These are phyloP conservation scores for Herpetotheres cachinnans DNA, from an alignment of 2,113 vertebrate species.

Conservation along the genomic window DNA sequence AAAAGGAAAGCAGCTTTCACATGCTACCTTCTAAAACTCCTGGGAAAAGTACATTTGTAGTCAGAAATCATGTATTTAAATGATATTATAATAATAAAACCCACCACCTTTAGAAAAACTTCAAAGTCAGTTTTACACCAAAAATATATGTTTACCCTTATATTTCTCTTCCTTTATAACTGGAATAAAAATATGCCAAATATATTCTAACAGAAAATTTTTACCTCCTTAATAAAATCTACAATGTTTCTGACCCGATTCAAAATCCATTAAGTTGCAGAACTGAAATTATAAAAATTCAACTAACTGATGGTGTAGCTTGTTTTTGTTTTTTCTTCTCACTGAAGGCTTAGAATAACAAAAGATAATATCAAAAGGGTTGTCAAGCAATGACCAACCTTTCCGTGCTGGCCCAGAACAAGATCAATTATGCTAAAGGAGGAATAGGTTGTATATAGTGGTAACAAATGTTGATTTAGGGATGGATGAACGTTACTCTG, in stretches of 20 bases:
- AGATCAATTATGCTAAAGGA: not conserved
- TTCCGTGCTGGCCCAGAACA: not conserved
- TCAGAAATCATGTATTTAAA: not conserved
- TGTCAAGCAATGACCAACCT: not conserved
- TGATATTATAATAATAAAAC: not conserved
- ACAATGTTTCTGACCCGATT: not conserved
- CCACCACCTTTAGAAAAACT: not conserved
- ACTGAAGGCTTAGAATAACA: not conserved
- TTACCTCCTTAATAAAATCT: not conserved
- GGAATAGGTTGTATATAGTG: not conserved
- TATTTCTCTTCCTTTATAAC: not conserved
- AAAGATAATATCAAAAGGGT: not conserved
- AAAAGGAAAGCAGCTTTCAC: not conserved
- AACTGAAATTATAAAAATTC: not conserved
- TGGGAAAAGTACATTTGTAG: not conserved
- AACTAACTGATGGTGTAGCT: not conserved
- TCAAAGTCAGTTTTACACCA: not conserved
- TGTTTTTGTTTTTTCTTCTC: not conserved
- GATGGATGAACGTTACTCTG: not conserved
- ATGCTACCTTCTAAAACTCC: not conserved
- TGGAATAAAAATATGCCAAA: not conserved
- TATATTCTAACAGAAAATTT: not conserved
- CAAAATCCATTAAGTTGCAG: not conserved
- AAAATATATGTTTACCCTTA: not conserved
- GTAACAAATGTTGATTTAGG: not conserved